A percentile compares a stretch with the other conserved stretches of the same genome.
Evolutionary conservation across 2,797 vertebrate species (phyloP).

Genomic region (Xyrichtys novacula): DNA sequence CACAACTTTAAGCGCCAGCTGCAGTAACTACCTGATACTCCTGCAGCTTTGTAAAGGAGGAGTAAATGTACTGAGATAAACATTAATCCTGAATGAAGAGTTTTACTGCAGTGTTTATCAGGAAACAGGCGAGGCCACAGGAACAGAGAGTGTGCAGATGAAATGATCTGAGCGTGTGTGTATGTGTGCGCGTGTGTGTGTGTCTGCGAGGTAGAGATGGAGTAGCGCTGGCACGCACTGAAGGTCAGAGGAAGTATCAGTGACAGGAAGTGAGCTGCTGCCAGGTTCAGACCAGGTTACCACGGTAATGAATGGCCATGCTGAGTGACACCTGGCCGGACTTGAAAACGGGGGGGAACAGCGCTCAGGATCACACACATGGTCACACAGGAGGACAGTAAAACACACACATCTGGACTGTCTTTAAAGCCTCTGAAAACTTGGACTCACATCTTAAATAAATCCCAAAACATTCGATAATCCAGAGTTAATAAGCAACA

Average conservation of each 20-base stretch:
- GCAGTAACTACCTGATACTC: background rate
- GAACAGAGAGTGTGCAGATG: background rate
- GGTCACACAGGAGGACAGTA: slow-evolving; percentile 9
- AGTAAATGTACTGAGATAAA: background rate
- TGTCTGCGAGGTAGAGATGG: slow-evolving; percentile 25
- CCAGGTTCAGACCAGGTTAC: slow-evolving; percentile 87
- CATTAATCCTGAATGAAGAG: background rate
- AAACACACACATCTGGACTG: slow-evolving; percentile 5
- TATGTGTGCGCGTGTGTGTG: slow-evolving; percentile 29
- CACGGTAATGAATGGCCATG: slow-evolving; percentile 84
- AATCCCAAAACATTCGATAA: background rate
- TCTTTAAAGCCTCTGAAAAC: background rate
- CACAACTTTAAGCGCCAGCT: background rate
- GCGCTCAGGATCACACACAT: slow-evolving; percentile 20
- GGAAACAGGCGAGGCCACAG: background rate
- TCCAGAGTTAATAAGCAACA: background rate
- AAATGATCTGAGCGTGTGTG: slow-evolving; percentile 12
- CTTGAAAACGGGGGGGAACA: slow-evolving; percentile 75
- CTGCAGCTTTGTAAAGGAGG: background rate
- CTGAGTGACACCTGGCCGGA: slow-evolving; percentile 86
- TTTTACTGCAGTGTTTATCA: background rate
- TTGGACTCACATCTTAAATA: background rate
- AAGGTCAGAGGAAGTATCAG: slow-evolving; percentile 92
- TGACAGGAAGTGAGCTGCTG: slow-evolving; percentile 89
- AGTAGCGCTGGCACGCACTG: slow-evolving; percentile 81